Base-by-base conservation (phyloP, 1,140 invertebrate species). In the Ericerus pela region DNA sequence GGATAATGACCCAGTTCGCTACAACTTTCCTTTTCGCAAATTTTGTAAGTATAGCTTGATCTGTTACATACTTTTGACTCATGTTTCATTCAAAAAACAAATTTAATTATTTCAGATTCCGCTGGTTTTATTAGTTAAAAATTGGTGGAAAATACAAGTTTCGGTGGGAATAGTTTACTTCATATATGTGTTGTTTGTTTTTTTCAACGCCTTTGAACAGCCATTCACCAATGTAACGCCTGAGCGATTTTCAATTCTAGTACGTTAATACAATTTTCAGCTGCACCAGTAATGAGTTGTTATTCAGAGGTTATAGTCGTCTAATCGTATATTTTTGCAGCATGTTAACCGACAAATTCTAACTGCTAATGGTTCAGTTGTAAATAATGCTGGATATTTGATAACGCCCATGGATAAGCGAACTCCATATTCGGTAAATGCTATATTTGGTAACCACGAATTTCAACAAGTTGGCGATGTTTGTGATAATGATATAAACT, bases 141-240 rank as follows among this genome's bases (percentile, higher is more conserved):
- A 47, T 47, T 47, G 41, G 41, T 47, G 41, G 41, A 47, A 47
- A 24, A 24, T 47, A 22, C 41, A 47, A 22, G 20, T 47, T 4
- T 24, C 41, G 8, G 22, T 47, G 11, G 41, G 41, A 24, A 24
- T 47, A 24, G 2, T 47, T 14, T 47, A 24, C 14, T 10, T 8
- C 10, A 24, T 24, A 5, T 47, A 47, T 47, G 16, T 47, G 2
- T 12, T 47, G 4, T 12, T 24, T 22, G 26, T 47, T 24, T 16
- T 47, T 5, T 47, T 22, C 26, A 24, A 24, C 2, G 41, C 10
- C 14, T 3, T 24, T 5, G 8, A 24, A 24, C 8, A 18, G 2
- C 41, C 41, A 2, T 47, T 47, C 18, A 14, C 12, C 26, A 24
- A 47, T 22, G 41, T 10, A 14, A 47, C 41, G 2, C 41, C 41